Evolutionary conservation across 2,113 vertebrate genomes (phyloP).

Genomic region (Origma solitaria): DNA sequence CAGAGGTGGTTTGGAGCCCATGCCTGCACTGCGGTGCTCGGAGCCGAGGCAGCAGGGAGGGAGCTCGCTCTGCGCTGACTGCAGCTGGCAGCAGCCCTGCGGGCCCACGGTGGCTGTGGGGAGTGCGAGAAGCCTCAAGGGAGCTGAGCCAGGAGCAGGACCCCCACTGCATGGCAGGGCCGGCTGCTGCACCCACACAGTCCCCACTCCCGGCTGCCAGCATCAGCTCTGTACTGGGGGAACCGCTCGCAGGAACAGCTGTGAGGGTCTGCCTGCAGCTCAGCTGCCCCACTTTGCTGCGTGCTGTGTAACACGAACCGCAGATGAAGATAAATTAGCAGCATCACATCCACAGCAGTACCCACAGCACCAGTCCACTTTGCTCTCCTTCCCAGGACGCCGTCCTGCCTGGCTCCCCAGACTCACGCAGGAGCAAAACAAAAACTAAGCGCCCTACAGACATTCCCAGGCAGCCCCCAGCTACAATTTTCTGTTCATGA

Average conservation of each 20-base stretch:
- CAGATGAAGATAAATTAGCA: neutral
- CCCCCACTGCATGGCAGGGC: neutral
- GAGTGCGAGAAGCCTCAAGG: neutral
- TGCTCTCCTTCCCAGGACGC: neutral
- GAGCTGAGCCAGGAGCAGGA: neutral
- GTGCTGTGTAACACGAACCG: accelerated
- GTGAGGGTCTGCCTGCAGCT: neutral
- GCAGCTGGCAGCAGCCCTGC: neutral
- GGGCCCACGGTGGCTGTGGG: accelerated
- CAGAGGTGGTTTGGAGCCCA: accelerated
- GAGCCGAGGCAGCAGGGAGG: neutral
- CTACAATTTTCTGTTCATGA: neutral
- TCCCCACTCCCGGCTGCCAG: neutral
- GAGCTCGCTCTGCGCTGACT: accelerated
- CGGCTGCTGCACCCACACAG: neutral
- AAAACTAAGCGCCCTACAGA: neutral
- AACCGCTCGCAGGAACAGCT: accelerated
- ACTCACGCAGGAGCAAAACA: neutral
- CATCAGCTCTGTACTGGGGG: neutral
- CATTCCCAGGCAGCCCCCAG: neutral
- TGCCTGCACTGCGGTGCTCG: accelerated
- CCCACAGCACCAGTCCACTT: neutral
- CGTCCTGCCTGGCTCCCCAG: accelerated
- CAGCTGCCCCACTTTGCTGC: neutral
- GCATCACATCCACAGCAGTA: neutral